These are phyloP conservation scores for Phyllotreta striolata DNA, from an alignment of 2,888 invertebrate genomes.

Conservation along the genomic window DNA sequence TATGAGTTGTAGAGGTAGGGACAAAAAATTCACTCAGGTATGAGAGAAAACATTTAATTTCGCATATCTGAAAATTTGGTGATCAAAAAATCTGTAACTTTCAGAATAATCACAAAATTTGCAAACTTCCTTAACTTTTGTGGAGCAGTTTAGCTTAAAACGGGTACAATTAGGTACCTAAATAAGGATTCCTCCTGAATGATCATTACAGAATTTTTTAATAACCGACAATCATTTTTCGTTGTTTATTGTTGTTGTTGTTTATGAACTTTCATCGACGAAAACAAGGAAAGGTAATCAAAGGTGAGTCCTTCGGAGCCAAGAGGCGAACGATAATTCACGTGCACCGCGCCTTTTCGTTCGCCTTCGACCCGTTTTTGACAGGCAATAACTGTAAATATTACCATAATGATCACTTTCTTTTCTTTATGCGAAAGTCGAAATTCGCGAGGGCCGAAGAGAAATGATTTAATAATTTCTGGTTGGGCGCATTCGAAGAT, in stretches of 20 bases:
- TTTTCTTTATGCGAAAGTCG: constrained; percentile 17
- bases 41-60: too few species aligned
- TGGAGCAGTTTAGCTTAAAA: too few species aligned
- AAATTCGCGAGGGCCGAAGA: constrained; percentile 19
- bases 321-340: constrained; percentile 19
- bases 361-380: constrained; percentile 23
- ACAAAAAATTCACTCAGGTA: too few species aligned
- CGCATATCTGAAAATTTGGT: too few species aligned
- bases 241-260: constrained; percentile 4
- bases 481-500: not conserved
- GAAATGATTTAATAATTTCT: constrained; percentile 16
- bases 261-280: constrained; percentile 20
- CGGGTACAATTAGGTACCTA: too few species aligned
- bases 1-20: too few species aligned
- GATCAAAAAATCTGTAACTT: too few species aligned
- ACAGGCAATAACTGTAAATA: constrained; percentile 23
- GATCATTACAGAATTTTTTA: not conserved
- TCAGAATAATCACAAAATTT: too few species aligned
- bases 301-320: constrained; percentile 21
- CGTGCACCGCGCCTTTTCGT: constrained; percentile 15
- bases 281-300: constrained; percentile 21
- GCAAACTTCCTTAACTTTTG: too few species aligned
- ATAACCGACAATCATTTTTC: constrained; percentile 9
- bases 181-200: too few species aligned
- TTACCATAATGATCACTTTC: constrained; percentile 27